Conservation (phyloP, 30 jellyfish, hydroid and myxozoan species). For the Catostylus mosaicus region DNA sequence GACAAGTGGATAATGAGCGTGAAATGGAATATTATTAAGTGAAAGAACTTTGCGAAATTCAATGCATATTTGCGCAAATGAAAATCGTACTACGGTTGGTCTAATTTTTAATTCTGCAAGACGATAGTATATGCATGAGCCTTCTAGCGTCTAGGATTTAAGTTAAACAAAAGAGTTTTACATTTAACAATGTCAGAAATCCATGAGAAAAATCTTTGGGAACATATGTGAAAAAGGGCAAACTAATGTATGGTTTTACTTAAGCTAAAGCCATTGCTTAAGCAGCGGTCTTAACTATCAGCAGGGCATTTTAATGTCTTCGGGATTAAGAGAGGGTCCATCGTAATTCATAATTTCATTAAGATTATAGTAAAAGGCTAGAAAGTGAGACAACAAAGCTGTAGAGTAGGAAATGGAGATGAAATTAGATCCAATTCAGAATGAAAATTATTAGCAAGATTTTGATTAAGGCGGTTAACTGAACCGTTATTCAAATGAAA, state of each 20-base stretch:
- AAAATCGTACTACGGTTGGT: too few species aligned
- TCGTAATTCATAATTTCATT: not conserved
- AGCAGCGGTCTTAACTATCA: not conserved
- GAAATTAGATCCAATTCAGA: constrained; percentile 4
- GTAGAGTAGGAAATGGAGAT: not conserved
- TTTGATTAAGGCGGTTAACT: not conserved
- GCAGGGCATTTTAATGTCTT: not conserved
- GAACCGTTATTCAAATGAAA: not conserved
- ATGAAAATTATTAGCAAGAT: not conserved
- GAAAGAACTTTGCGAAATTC: too few species aligned
- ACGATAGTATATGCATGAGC: not conserved
- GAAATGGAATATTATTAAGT: too few species aligned
- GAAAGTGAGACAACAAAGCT: constrained; percentile 10
- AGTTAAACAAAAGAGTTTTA: not conserved
- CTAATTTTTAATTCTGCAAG: too few species aligned
- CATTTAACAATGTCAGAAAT: not conserved
- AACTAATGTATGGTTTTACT: not conserved
- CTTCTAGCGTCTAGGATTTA: not conserved
- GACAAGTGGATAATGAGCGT: too few species aligned
- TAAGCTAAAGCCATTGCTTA: too few species aligned
- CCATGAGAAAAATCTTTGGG: not conserved
- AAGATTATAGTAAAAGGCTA: constrained; percentile 1
- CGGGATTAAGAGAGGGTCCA: not conserved
- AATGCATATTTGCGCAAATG: too few species aligned
- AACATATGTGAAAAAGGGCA: not conserved